Percentiles rank a stretch among this genome's conserved stretches.
These are phyloP conservation scores for Oreochromis grahami DNA, from an alignment of 2,797 vertebrate genomes.

Conservation along the genomic window DNA sequence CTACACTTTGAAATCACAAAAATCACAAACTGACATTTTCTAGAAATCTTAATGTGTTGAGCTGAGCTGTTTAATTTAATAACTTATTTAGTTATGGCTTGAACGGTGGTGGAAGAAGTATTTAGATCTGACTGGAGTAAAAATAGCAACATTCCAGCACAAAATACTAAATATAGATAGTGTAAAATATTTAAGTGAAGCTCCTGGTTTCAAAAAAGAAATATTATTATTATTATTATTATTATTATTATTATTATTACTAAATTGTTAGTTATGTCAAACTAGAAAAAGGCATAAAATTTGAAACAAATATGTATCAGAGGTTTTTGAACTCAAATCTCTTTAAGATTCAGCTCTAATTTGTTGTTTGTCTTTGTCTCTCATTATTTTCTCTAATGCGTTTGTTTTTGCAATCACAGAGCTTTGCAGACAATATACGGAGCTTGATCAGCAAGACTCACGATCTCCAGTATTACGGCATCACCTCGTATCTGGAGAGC, in stretches of 20 bases:
- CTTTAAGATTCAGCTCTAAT: not conserved
- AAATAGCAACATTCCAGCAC: not conserved
- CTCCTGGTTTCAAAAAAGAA: not conserved
- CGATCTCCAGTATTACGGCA: constrained; percentile 70
- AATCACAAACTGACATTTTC: not conserved
- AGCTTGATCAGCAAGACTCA: constrained; percentile 67
- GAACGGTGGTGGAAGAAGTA: not conserved
- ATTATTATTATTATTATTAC: not conserved
- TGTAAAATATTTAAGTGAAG: not conserved
- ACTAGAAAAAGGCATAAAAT: fast-evolving
- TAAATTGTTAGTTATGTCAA: not conserved
- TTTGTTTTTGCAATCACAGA: constrained; percentile 46
- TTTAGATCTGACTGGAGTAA: not conserved
- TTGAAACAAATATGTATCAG: not conserved
- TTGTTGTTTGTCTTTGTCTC: not conserved
- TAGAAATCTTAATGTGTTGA: not conserved
- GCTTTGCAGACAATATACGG: constrained; percentile 64
- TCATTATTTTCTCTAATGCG: not conserved
- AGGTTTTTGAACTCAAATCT: not conserved
- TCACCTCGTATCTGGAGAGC: constrained; percentile 32
- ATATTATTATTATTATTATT: fast-evolving
- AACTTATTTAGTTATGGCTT: fast-evolving
- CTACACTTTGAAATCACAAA: not conserved
- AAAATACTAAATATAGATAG: not conserved
- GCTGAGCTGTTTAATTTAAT: not conserved